A percentile compares a stretch with the other conserved stretches of the same genome.
phyloP scores from a whole-genome alignment of 2,113 vertebrate species.

The Notarius quadriscutis region DNA sequence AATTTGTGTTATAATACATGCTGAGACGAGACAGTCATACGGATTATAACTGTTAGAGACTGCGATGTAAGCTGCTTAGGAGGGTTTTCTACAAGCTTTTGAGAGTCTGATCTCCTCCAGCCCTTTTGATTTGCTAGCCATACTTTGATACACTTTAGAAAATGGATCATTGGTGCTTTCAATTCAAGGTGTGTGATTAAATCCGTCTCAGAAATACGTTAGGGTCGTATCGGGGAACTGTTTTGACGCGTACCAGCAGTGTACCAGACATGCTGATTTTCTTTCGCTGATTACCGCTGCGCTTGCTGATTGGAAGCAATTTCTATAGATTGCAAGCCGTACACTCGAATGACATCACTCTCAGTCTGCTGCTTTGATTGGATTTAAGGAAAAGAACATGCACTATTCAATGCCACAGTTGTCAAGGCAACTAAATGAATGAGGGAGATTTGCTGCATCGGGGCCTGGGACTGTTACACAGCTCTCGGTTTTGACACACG shows the following conservation, averaged over 20 bases:
- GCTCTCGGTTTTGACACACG: not conserved
- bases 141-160: not conserved
- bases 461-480: not conserved
- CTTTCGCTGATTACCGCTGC: not conserved
- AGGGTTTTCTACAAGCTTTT: not conserved
- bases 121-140: slow-evolving; percentile 6
- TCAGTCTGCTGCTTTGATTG: slow-evolving; percentile 28
- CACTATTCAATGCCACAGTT: slow-evolving; percentile 38
- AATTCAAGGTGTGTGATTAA: not conserved
- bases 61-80: not conserved
- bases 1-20: not conserved
- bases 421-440: slow-evolving; percentile 50
- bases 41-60: not conserved
- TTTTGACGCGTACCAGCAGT: not conserved
- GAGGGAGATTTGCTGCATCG: slow-evolving; percentile 24
- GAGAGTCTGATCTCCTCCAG: not conserved
- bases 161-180: not conserved
- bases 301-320: slow-evolving; percentile 16
- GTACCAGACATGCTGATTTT: not conserved
- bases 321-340: slow-evolving; percentile 12
- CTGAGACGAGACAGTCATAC: not conserved
- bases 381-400: slow-evolving; percentile 25
- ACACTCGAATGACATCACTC: slow-evolving; percentile 28
- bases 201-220: not conserved
- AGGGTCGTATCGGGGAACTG: not conserved